These are phyloP conservation scores for Scolopax mira DNA, from an alignment of 2,113 vertebrate genomes.

Conservation along the genomic window DNA sequence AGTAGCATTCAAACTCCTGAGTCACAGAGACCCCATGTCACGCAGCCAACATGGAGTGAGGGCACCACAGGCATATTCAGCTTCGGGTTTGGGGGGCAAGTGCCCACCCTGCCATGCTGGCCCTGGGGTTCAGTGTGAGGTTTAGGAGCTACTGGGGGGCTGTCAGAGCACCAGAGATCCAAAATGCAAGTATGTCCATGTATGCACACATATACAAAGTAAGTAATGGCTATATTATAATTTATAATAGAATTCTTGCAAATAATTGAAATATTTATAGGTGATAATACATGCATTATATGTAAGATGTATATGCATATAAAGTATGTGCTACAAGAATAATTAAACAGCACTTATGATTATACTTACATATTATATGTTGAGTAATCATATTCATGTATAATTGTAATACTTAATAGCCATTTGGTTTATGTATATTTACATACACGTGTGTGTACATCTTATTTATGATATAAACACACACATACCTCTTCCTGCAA, in stretches of 20 bases:
- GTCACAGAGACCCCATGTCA: background rate
- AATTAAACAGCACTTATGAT: background rate
- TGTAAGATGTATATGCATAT: background rate
- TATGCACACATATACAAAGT: background rate
- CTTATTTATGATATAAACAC: background rate
- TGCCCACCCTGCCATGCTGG: background rate
- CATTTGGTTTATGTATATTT: background rate
- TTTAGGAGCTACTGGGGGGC: background rate
- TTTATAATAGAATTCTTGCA: background rate
- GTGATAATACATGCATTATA: background rate
- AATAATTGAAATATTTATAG: background rate
- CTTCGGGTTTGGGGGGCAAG: fast-evolving
- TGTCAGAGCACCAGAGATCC: background rate
- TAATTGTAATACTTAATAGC: background rate
- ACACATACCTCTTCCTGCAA: background rate
- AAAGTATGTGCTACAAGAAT: background rate
- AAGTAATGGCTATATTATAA: background rate
- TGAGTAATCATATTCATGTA: background rate
- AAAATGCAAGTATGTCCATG: background rate
- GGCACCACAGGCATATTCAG: fast-evolving
- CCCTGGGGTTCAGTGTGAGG: fast-evolving
- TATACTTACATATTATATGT: background rate
- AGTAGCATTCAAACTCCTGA: background rate
- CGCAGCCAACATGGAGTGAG: fast-evolving
- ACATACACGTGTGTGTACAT: too few relatives aligned